Evolutionary conservation across 2,888 invertebrate species (phyloP).

Genomic region (Philereme vetulata): DNA sequence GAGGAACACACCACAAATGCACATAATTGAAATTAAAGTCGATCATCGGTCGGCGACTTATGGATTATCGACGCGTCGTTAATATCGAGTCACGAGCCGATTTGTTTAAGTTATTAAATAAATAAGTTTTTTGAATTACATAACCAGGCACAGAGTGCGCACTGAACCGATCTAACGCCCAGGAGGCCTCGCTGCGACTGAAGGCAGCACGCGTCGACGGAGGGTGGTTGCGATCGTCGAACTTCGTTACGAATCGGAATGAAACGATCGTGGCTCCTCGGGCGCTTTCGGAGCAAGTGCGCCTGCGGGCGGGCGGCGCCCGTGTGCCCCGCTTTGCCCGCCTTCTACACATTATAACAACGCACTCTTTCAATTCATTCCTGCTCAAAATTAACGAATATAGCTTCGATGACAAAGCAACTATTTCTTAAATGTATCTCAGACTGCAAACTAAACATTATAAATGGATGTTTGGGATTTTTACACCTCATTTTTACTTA

Average conservation of each 20-base stretch:
- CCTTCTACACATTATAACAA: constrained; percentile 63
- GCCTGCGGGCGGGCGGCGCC: constrained; percentile 79
- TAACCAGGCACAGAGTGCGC: constrained; percentile 73
- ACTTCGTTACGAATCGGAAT: constrained; percentile 79
- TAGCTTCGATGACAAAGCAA: background rate
- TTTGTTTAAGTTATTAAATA: constrained; percentile 75
- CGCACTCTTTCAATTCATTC: constrained; percentile 68
- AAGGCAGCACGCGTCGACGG: constrained; percentile 76
- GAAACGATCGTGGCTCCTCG: constrained; percentile 79
- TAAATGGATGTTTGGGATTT: too few relatives aligned
- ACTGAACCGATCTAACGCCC: constrained; percentile 77
- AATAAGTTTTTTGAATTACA: constrained; percentile 81
- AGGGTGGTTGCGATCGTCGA: constrained; percentile 78
- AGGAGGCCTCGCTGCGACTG: constrained; percentile 81
- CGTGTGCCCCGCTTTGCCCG: constrained; percentile 65
- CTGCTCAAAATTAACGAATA: constrained; percentile 46
- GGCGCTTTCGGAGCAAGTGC: constrained; percentile 78
- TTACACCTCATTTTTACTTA: too few relatives aligned
- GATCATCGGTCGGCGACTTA: constrained; percentile 37
- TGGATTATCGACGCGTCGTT: constrained; percentile 44
- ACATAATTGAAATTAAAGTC: constrained; percentile 51
- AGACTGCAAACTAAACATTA: background rate
- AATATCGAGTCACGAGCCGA: constrained; percentile 45
- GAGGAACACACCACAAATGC: constrained; percentile 75
- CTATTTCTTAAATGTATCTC: background rate